Evolutionary conservation across 2,113 vertebrate genomes (phyloP), one percentile per base, ranked within the genome.

Genomic region (Actenoides lindsayi): DNA sequence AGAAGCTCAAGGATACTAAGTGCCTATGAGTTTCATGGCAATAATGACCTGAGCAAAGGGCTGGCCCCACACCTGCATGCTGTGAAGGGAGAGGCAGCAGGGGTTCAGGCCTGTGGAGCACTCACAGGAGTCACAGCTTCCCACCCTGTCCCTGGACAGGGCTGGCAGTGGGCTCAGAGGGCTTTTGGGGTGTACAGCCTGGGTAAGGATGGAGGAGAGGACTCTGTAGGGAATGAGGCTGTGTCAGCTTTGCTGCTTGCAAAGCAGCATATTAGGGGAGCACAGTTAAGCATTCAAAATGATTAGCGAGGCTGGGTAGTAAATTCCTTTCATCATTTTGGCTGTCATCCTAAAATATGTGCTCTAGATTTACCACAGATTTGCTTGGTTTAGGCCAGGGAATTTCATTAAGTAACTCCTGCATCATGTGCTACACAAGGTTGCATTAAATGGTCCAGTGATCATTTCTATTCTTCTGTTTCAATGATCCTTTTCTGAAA

Each of bases 391-490:
- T 92, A 56, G 94, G 85, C 86, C 83, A 88, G 73, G 86, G 92
- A 94, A 97, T 97, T 94, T 96, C 96, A 95, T 96, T 94, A 95
- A 95, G 87, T 80, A 95, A 95, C 68, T 95, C 92, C 92, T 91
- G 80, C 64, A 92, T 53, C 95, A 90, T 90, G 90, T 94, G 94
- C 93, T 82, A 54, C 86, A 92, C 80, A 86, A 93, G 95, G 94
- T 89, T 81, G 78, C 88, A 87, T 86, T 94, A 92, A 95, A 93
- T 90, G 95, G 57, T 95, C 73, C 25, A 4, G 83, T 75, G 80
- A 95, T 87, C 76, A 48, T 89, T 89, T 81, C 79, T 93, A 9
- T 89, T 89, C 84, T 94, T 96, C 88, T 95, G 67, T 96, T 93
- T 84, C 65, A 87, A 20, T 2, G 25, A 87, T 82, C 73, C 83